phyloP scores from a whole-genome alignment of 2,888 invertebrate species.

The Choristoneura rosaceana region DNA sequence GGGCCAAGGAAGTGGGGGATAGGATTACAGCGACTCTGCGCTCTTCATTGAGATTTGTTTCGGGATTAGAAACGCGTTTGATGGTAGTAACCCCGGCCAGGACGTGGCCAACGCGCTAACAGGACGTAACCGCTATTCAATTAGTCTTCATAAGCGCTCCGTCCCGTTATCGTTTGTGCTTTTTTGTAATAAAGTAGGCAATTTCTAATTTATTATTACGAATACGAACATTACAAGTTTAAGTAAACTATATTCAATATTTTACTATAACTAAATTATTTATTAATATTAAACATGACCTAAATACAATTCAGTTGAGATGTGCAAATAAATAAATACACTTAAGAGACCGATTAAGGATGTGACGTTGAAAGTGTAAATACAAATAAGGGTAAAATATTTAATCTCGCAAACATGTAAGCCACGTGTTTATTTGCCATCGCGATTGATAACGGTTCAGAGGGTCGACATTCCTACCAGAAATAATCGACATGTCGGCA shows the following conservation, averaged over 20 bases:
- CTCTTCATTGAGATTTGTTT: constrained; percentile 86
- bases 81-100: constrained; percentile 72
- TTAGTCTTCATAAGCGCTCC: constrained; percentile 59
- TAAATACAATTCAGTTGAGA: constrained; percentile 15
- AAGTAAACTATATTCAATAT: neutral
- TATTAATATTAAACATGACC: neutral
- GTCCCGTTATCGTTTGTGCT: constrained; percentile 28
- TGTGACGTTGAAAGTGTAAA: constrained; percentile 60
- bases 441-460: constrained; percentile 60
- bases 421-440: constrained; percentile 59
- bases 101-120: constrained; percentile 63
- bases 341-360: constrained; percentile 44
- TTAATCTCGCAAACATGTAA: constrained; percentile 63
- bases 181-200: constrained; percentile 19
- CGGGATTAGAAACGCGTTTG: constrained; percentile 82
- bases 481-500: constrained; percentile 55
- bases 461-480: constrained; percentile 53
- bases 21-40: constrained; percentile 76
- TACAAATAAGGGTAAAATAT: constrained; percentile 67
- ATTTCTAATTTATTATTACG: too few relatives aligned
- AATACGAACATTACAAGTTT: too few relatives aligned
- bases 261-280: neutral
- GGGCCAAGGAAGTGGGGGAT: constrained; percentile 56
- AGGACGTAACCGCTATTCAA: constrained; percentile 60
- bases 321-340: constrained; percentile 37